Conservation (phyloP, 2,797 vertebrate genomes). For the Smutsia gigantea region DNA sequence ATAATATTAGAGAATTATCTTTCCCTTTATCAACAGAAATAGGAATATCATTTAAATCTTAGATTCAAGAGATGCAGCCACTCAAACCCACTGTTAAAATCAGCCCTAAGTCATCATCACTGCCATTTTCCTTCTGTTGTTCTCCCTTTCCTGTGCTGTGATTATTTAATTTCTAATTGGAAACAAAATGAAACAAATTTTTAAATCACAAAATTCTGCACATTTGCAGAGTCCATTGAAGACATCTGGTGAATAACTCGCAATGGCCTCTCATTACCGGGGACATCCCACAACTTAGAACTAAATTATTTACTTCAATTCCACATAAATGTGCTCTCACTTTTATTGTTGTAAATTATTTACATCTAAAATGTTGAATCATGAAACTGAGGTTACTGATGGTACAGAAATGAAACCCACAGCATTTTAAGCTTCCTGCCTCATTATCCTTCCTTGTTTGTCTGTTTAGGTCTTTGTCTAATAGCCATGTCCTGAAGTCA, state of each 20-base stretch:
- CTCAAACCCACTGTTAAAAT: not conserved
- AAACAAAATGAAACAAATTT: conserved; percentile 1
- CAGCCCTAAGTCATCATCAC: not conserved
- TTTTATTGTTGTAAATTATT: conserved; percentile 81
- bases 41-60: not conserved
- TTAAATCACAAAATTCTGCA: conserved; percentile 34
- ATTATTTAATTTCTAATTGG: conserved; percentile 25
- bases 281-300: conserved; percentile 68
- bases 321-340: conserved; percentile 73
- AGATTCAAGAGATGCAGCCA: not conserved
- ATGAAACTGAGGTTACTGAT: conserved; percentile 78
- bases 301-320: conserved; percentile 80
- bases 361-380: conserved; percentile 78
- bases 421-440: conserved; percentile 70
- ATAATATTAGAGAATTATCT: not conserved
- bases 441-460: not conserved
- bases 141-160: not conserved
- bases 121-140: not conserved
- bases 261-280: conserved; percentile 54
- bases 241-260: conserved; percentile 64
- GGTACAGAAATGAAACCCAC: conserved; percentile 70
- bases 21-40: not conserved
- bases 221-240: conserved; percentile 29
- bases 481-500: conserved; percentile 21
- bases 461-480: conserved; percentile 6